Evolutionary conservation across 2,113 vertebrate species (phyloP), one percentile per base, ranked within the genome.

Genomic region (Chionomys nivalis): DNA sequence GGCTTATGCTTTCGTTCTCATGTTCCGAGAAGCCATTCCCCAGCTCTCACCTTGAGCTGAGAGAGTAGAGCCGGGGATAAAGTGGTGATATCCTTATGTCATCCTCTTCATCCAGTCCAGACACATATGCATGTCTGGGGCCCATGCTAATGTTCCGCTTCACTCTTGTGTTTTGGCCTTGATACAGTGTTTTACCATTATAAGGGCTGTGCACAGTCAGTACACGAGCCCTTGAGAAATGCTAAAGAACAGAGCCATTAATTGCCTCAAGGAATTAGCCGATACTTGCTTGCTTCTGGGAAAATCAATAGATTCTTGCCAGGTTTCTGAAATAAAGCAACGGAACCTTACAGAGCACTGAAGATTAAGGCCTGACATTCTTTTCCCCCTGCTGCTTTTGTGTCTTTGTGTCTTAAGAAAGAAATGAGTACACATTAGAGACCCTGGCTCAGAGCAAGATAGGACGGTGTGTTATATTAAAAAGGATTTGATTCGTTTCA

Each of bases 401-500:
- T 82, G 47, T 82, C n/a, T 58, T 47, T 90, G 26, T 4, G 31
- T 93, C 79, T 94, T 55, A 66, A 31, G 76, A 91, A 72, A 87
- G 78, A 87, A 82, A 95, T 85, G 94, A 73, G 42, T 66, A 83
- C 81, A 75, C 47, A 94, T 95, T 26, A 95, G 77, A 83, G 5
- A 89, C 70, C 85, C 9, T 23, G 55, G 75, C 70, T 19, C 19
- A 85, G 47, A 87, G 58, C 33, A 93, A 93, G 73, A 89, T n/a
- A 42, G 42, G 24, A 65, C 87, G 82, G 14, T 65, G 42, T 9
- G 17, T 73, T 61, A 36, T 72, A 68, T 61, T 85, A 86, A 89
- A 96, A 94, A 94, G 49, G 47, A 96, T 94, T 95, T 97, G 85
- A 96, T 82, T 92, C 79, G 63, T 65, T 96, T 92, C 68, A 16